Conservation (phyloP, 1,140 invertebrate species). For the Drosophila pectinifera region DNA sequence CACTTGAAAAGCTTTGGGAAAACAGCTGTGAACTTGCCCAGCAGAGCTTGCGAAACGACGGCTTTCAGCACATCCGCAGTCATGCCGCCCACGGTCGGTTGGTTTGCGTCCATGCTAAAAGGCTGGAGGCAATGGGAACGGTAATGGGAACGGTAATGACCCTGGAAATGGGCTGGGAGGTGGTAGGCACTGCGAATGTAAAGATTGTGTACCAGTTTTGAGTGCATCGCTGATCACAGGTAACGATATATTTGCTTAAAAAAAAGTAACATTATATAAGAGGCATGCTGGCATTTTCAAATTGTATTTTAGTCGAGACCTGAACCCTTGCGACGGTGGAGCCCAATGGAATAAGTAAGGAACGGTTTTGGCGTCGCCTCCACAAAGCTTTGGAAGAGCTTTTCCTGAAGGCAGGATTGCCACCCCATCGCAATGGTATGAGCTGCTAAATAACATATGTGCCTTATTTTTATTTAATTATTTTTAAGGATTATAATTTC, state of each 20-base stretch:
- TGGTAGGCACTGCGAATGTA: not conserved
- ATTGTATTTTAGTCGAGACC: not conserved
- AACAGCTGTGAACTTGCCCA: slow-evolving; percentile 78
- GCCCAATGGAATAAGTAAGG: not conserved
- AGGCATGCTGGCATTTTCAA: slow-evolving; percentile 23
- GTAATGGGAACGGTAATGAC: not conserved
- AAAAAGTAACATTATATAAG: slow-evolving; percentile 19
- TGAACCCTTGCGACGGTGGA: not conserved
- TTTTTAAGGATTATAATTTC: no score
- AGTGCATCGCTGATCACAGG: not conserved
- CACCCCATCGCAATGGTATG: not conserved
- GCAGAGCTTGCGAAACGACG: slow-evolving; percentile 55
- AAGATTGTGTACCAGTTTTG: not conserved
- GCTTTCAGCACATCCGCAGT: slow-evolving; percentile 50
- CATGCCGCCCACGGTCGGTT: slow-evolving; percentile 11
- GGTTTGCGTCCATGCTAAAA: slow-evolving; percentile 67
- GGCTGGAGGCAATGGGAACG: not conserved
- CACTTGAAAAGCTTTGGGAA: slow-evolving; percentile 75
- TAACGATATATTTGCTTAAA: not conserved
- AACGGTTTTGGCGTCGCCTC: not conserved
- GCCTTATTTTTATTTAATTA: no score
- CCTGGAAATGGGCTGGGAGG: not conserved
- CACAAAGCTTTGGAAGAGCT: slow-evolving; percentile 11
- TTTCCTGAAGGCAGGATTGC: not conserved
- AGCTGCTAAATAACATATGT: not conserved